Conservation (phyloP, 2,888 invertebrate species). For the Macrophya annulata region DNA sequence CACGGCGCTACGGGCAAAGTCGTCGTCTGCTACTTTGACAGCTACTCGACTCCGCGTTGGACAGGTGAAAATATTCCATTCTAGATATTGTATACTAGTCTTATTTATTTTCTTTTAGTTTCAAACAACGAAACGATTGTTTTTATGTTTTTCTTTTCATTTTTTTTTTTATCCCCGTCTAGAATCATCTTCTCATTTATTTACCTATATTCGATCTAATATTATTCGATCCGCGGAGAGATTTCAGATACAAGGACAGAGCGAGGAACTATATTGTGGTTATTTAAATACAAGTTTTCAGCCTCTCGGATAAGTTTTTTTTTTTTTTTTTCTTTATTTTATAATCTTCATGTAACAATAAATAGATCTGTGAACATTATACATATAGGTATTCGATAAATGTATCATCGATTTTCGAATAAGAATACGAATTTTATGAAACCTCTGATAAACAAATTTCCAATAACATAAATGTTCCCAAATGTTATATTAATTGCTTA, state of each 20-base stretch:
- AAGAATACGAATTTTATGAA: not conserved
- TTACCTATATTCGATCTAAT: not conserved
- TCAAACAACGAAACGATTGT: not conserved
- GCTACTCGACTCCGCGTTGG: conserved; percentile 56
- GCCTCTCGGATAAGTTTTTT: not conserved
- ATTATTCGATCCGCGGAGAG: conserved; percentile 4
- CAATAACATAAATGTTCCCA: not conserved
- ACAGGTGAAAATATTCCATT: conserved; percentile 32
- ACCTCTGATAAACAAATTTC: not conserved
- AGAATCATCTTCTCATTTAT: not conserved
- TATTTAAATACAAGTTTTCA: not conserved
- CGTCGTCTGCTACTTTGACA: conserved; percentile 67
- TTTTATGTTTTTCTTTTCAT: no score
- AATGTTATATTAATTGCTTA: not conserved
- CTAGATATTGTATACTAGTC: not conserved
- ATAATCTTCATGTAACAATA: not conserved
- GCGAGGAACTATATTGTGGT: not conserved
- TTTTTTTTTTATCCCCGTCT: not conserved
- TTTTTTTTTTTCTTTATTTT: no score
- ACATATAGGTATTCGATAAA: not conserved
- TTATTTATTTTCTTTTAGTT: not conserved
- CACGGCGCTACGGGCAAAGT: conserved; percentile 71
- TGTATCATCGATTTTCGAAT: not conserved
- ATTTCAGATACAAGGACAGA: not conserved
- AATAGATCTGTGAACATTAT: not conserved